Conservation (phyloP, 2,888 invertebrate genomes). For the Deilephila elpenor region DNA sequence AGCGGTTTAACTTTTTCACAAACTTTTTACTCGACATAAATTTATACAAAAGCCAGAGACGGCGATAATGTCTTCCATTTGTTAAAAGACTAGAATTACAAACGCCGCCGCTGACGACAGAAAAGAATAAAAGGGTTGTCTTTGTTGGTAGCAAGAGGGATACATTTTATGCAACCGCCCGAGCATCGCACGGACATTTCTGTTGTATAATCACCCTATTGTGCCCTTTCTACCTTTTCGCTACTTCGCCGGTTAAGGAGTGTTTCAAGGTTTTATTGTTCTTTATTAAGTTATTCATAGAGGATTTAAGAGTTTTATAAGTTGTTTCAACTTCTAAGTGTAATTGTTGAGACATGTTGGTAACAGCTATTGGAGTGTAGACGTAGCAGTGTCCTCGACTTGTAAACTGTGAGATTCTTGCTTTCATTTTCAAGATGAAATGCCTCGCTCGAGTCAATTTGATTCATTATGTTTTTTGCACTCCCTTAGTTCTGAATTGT, state of each 20-base stretch:
- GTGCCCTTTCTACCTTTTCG: slow-evolving; percentile 54
- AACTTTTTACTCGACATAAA: slow-evolving; percentile 76
- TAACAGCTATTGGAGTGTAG: too few species aligned
- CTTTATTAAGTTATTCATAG: slow-evolving; percentile 34
- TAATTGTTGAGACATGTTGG: not conserved
- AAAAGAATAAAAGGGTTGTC: slow-evolving; percentile 76
- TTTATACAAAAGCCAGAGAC: slow-evolving; percentile 78
- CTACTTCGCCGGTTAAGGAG: slow-evolving; percentile 45
- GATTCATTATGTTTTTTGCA: too few species aligned
- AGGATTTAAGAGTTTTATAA: not conserved
- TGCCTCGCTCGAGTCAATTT: too few species aligned
- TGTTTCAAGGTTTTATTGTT: slow-evolving; percentile 48
- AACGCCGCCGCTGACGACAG: slow-evolving; percentile 68
- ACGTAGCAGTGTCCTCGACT: too few species aligned
- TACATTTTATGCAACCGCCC: slow-evolving; percentile 73
- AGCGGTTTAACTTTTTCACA: slow-evolving; percentile 74
- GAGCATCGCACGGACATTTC: slow-evolving; percentile 58
- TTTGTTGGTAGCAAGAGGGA: slow-evolving; percentile 70
- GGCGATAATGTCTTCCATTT: slow-evolving; percentile 81
- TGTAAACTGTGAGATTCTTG: too few species aligned
- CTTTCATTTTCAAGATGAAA: too few species aligned
- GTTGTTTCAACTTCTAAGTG: not conserved
- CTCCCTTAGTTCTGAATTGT: too few species aligned
- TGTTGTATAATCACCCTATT: slow-evolving; percentile 65
- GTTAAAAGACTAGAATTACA: slow-evolving; percentile 79